Conservation (phyloP, 1,140 invertebrate species). For the Carposina sasakii region DNA sequence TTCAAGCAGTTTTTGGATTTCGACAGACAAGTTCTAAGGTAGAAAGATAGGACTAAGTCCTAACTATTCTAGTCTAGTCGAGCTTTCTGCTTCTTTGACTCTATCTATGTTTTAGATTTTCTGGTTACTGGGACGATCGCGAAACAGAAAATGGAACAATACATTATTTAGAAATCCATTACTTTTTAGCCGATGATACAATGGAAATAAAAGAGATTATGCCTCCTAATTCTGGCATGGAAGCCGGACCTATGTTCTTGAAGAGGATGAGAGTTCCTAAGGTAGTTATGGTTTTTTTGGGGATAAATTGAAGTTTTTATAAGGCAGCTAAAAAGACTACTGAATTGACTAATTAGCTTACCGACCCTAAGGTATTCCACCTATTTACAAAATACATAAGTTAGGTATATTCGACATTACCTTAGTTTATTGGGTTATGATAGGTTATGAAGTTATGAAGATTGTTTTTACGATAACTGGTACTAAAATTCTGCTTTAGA, state of each 20-base stretch:
- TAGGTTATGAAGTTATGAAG: no score
- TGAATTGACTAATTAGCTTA: no score
- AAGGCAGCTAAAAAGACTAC: no score
- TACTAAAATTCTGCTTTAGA: no score
- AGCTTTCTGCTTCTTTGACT: neutral
- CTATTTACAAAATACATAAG: no score
- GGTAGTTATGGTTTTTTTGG: slow-evolving; percentile 63
- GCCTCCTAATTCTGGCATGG: slow-evolving; percentile 78
- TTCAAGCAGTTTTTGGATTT: slow-evolving; percentile 84
- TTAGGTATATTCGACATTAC: no score
- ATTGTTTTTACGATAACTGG: no score
- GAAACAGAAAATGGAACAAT: slow-evolving; percentile 80
- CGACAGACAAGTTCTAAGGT: slow-evolving; percentile 81
- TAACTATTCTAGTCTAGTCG: neutral
- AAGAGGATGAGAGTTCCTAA: slow-evolving; percentile 86
- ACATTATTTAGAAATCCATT: slow-evolving; percentile 84
- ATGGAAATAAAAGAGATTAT: slow-evolving; percentile 89
- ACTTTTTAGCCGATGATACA: slow-evolving; percentile 91
- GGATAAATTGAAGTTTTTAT: no score
- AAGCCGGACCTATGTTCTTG: slow-evolving; percentile 81
- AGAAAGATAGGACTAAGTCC: slow-evolving; percentile 15
- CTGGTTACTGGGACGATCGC: slow-evolving; percentile 92
- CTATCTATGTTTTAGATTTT: slow-evolving; percentile 77
- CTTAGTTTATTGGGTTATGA: no score
- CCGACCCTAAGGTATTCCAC: no score